Conservation (phyloP, 92 coral and sea anemone species). For the Porites cylindrica region DNA sequence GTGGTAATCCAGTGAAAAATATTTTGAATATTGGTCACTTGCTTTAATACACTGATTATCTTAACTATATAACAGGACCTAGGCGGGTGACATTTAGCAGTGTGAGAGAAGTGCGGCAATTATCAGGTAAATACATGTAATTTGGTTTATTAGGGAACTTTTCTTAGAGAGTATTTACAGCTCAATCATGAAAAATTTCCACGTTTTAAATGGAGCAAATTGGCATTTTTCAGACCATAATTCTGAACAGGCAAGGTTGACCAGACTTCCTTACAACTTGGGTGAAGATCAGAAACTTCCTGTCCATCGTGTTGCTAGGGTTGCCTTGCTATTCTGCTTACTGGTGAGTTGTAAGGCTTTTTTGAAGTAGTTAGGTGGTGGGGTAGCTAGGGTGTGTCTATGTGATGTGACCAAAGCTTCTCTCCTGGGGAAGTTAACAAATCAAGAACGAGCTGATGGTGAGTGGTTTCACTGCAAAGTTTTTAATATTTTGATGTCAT, state of each 20-base stretch:
- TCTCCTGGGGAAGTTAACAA: no score
- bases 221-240: slow-evolving; percentile 1
- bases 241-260: slow-evolving; percentile 34
- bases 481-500: no score
- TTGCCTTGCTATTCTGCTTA: slow-evolving; percentile 89
- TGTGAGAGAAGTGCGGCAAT: slow-evolving; percentile 79
- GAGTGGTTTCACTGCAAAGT: no score
- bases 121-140: slow-evolving; percentile 56
- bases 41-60: no score
- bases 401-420: no score
- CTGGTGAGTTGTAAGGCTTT: slow-evolving; percentile 66
- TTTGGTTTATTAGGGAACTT: neutral
- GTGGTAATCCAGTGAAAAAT: no score
- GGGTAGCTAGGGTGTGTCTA: neutral
- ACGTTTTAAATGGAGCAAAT: neutral
- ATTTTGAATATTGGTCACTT: neutral
- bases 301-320: slow-evolving; percentile 59
- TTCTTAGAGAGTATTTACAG: neutral
- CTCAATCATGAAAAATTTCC: neutral
- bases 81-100: slow-evolving; percentile 75
- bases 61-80: slow-evolving; percentile 21
- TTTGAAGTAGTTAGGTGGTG: neutral
- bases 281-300: slow-evolving; percentile 16
- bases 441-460: no score
- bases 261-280: slow-evolving; percentile 18